Evolutionary conservation across 1,140 invertebrate genomes (phyloP), one percentile per base, ranked within the genome.

Genomic region (Diploscapter pachys): DNA sequence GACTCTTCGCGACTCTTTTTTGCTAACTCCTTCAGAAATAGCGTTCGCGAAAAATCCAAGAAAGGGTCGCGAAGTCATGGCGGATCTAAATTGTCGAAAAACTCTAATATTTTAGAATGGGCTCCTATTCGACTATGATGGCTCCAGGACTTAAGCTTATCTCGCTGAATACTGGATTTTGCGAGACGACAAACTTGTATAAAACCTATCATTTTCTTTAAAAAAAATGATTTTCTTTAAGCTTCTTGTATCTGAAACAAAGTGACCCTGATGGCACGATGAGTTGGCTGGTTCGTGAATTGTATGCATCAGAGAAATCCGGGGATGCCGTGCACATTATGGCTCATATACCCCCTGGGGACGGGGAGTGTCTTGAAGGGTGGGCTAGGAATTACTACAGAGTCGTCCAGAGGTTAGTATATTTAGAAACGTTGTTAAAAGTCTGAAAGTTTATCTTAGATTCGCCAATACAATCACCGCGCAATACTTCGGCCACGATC

Each of bases 261-360:
- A 97, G 94, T 0, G 96, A 99, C 88, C 96, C 95, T 3, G 92
- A 92, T 2, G 93, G 91, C 8, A 93, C 98, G 85, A 87, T 99
- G 3, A 91, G 94, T 77, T 99, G 96, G 96, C 89, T 99, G 52
- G 92, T 98, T 63, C 91, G 93, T 79, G 93, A 96, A 85, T 86
- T 99, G 2, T 93, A 95, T 31, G 57, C 70, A 51, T 94, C 95
- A 0, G 96, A 99, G 87, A 91, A 93, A 81, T 93, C 91, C 72
- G 91, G 91, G 5, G 94, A 98, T 87, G 95, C 95, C 87, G 95
- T 98, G 4, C 95, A 99, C 82, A 92, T 99, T 5, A 92, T 99
- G 62, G 95, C 95, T 2, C 97, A 99, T 82, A 97, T 99, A 80
- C 95, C 95, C 1, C 88, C 89, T 11, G 81, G 87, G 4, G 76